Base-by-base conservation (phyloP, 2,888 invertebrate genomes). In the Terebella lapidaria region DNA sequence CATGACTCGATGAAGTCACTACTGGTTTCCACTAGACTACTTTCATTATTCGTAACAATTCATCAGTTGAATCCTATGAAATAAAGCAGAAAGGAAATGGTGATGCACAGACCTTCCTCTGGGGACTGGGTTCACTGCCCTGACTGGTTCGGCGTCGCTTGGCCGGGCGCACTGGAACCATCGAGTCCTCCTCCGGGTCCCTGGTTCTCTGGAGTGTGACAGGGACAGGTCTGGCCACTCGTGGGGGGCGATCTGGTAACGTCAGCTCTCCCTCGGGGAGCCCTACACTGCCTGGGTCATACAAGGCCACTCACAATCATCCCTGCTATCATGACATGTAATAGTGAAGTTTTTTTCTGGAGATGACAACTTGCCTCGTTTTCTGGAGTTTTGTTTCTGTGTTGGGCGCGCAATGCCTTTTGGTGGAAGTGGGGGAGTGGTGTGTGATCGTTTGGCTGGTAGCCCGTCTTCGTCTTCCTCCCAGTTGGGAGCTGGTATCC, bases 61-160 rank as follows among this genome's bases (percentile, higher is more conserved):
- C n/a, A n/a, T n/a, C n/a, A n/a, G n/a, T n/a, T n/a, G n/a, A n/a
- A n/a, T n/a, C n/a, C n/a, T n/a, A n/a, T n/a, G n/a, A n/a, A n/a
- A n/a, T n/a, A n/a, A n/a, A n/a, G n/a, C n/a, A n/a, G n/a, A n/a
- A n/a, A n/a, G n/a, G n/a, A n/a, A n/a, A n/a, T n/a, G n/a, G n/a
- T n/a, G n/a, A n/a, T n/a, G n/a, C n/a, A n/a, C n/a, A n/a, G n/a
- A n/a, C n/a, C n/a, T n/a, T n/a, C n/a, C n/a, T n/a, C n/a, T n/a
- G n/a, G n/a, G n/a, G n/a, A n/a, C n/a, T n/a, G n/a, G 53, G 28
- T 10, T 26, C 53, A 28, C 53, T 53, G 28, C 28, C 53, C 15
- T 53, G 26, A 22, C 53, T 53, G 27, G 22, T 5, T 15, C 28
- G 26, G 10, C 53, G 26, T 22, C 53, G 25, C 29, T 53, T 53